Evolutionary conservation across 2,888 invertebrate species (phyloP).

Genomic region (Idaea dimidiata): DNA sequence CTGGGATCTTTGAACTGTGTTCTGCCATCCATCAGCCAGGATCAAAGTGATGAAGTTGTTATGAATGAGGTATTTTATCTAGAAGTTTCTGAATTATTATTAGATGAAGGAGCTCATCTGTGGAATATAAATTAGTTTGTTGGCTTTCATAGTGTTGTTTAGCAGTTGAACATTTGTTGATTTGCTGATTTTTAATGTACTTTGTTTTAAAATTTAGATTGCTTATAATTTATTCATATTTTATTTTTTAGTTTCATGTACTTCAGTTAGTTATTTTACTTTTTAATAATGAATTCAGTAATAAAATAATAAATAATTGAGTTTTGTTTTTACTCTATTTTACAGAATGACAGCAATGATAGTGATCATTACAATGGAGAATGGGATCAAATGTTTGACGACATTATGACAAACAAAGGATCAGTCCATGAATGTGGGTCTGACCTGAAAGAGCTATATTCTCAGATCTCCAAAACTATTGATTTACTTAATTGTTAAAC

Average conservation of each 20-base stretch:
- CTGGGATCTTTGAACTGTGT: constrained; percentile 67
- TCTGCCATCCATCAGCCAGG: constrained; percentile 65
- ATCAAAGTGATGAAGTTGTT: constrained; percentile 62
- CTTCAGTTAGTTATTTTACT: constrained; percentile 1
- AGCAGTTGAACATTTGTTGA: no score
- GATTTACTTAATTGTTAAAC: constrained; percentile 65
- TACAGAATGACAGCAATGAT: constrained; percentile 50
- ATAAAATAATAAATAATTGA: background rate
- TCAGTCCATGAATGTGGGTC: constrained; percentile 62
- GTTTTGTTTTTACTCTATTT: background rate
- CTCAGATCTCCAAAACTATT: constrained; percentile 73
- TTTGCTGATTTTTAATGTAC: no score
- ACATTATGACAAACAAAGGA: constrained; percentile 61
- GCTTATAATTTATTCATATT: no score
- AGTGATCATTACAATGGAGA: constrained; percentile 65
- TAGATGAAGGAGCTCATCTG: background rate
- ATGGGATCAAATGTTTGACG: constrained; percentile 76
- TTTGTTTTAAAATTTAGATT: no score
- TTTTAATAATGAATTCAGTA: background rate
- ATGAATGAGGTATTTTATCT: constrained; percentile 53
- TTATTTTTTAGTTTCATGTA: background rate
- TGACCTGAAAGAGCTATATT: constrained; percentile 71
- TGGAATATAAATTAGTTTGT: background rate
- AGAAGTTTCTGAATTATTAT: background rate
- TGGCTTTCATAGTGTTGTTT: no score